Conservation (phyloP, 2,888 invertebrate species). For the Drosophila flavopinicola region DNA sequence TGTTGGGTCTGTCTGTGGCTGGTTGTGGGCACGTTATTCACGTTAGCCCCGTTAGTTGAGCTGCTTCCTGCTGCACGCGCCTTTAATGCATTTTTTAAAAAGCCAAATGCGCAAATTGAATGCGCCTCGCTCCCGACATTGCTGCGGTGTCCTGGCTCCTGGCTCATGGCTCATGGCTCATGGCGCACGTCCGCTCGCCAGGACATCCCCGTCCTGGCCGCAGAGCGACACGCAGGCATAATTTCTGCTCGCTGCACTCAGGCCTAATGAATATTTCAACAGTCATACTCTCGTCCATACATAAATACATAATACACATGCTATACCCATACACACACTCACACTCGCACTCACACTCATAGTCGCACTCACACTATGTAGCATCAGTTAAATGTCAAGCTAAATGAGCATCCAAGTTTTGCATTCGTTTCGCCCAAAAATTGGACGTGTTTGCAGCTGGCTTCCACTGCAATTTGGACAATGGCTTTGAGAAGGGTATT, state of each 20-base stretch:
- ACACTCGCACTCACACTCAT: not conserved
- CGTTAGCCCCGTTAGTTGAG: conserved; percentile 67
- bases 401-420: conserved; percentile 36
- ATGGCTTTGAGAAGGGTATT: not conserved
- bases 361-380: not conserved
- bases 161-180: conserved; percentile 12
- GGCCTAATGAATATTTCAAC: conserved; percentile 76
- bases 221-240: conserved; percentile 71
- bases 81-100: conserved; percentile 78
- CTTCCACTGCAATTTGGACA: conserved; percentile 1
- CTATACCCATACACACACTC: conserved; percentile 14
- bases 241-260: conserved; percentile 73
- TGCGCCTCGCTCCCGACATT: conserved; percentile 53
- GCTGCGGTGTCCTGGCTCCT: conserved; percentile 54
- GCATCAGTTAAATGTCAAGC: conserved; percentile 50
- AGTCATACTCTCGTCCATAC: conserved; percentile 45
- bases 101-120: conserved; percentile 80
- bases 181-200: conserved; percentile 58
- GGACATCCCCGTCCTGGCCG: conserved; percentile 27
- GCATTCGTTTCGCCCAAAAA: conserved; percentile 2
- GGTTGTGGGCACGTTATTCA: conserved; percentile 74
- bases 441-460: not conserved
- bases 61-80: conserved; percentile 37
- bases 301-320: conserved; percentile 50
- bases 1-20: conserved; percentile 59